These are phyloP conservation scores for Aspidiotus rigidus DNA, from an alignment of 2,888 invertebrate species.

Conservation along the genomic window DNA sequence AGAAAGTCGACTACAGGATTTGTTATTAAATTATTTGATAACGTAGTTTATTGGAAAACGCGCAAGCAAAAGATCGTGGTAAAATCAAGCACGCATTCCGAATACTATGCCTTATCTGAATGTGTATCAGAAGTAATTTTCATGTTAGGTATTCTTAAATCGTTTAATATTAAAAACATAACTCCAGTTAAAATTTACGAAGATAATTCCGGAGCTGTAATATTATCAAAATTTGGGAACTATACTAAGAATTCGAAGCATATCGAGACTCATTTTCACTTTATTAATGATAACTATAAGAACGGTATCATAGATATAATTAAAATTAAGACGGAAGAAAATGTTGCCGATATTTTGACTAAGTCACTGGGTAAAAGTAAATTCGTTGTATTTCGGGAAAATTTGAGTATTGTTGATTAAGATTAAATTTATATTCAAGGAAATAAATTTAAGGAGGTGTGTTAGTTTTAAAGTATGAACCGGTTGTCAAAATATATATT, in stretches of 20 bases:
- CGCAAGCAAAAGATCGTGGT: background rate
- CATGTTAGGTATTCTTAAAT: background rate
- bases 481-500: no score
- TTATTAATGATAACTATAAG: no score
- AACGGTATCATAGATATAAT: background rate
- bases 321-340: slow-evolving; percentile 1
- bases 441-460: no score
- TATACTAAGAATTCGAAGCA: no score
- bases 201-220: slow-evolving; percentile 6
- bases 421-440: no score
- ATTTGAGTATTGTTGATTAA: no score
- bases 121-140: slow-evolving; percentile 5
- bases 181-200: slow-evolving; percentile 9
- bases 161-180: background rate
- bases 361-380: background rate
- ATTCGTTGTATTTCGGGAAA: background rate
- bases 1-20: slow-evolving; percentile 12
- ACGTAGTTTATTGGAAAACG: slow-evolving; percentile 7
- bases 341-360: slow-evolving; percentile 9
- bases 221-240: background rate
- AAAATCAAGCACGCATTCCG: slow-evolving; percentile 5
- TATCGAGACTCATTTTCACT: no score
- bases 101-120: no score
- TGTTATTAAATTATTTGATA: slow-evolving; percentile 1
- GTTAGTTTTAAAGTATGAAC: no score